phyloP scores from a whole-genome alignment of 1,140 invertebrate genomes.

The Polyergus mexicanus region DNA sequence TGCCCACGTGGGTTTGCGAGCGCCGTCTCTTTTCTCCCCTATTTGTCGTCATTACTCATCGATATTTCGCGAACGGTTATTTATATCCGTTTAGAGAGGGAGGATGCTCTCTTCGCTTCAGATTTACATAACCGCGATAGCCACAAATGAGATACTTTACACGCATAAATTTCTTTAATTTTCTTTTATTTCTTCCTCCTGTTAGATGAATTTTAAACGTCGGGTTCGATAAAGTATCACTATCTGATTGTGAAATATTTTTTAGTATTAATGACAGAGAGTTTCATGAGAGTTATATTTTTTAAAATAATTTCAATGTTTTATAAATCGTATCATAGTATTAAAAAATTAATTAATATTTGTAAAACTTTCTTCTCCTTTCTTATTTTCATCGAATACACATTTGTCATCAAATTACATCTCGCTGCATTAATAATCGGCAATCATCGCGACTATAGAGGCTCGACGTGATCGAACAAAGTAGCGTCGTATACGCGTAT shows the following conservation, averaged over 20 bases:
- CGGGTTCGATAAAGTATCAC: not conserved
- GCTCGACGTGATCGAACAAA: not conserved
- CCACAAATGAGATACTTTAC: slow-evolving; percentile 22
- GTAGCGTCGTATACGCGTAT: not conserved
- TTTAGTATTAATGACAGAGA: not conserved
- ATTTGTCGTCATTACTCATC: slow-evolving; percentile 72
- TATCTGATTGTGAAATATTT: not conserved
- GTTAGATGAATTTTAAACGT: slow-evolving; percentile 6
- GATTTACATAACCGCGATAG: slow-evolving; percentile 31
- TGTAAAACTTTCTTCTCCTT: not conserved
- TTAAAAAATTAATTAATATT: not conserved
- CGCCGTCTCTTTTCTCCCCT: slow-evolving; percentile 47
- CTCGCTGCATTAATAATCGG: slow-evolving; percentile 7
- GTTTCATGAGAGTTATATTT: not conserved
- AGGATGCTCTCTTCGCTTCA: not conserved
- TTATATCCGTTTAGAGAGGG: slow-evolving; percentile 8
- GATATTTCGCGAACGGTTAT: slow-evolving; percentile 45
- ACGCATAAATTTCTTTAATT: not conserved
- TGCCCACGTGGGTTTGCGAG: slow-evolving; percentile 28
- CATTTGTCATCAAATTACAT: not conserved
- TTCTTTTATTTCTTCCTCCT: not conserved
- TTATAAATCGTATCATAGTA: not conserved
- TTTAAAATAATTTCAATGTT: not conserved
- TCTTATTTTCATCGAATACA: not conserved
- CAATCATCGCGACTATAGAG: slow-evolving; percentile 28